Evolutionary conservation across 2,888 invertebrate genomes (phyloP).

Genomic region (Trissolcus japonicus): DNA sequence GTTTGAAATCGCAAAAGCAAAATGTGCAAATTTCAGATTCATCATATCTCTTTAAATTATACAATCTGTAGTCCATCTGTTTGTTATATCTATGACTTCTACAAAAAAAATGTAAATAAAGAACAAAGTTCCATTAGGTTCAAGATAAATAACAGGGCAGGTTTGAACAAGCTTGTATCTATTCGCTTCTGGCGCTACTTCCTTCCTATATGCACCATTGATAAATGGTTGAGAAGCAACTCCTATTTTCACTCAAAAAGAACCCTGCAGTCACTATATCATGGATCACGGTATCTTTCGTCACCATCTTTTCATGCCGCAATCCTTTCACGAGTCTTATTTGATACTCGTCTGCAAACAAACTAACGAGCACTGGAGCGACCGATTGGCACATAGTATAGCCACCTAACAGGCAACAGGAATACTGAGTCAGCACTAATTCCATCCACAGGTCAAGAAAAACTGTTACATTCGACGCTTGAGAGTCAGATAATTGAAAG

Average conservation of each 20-base stretch:
- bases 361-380: constrained; percentile 52
- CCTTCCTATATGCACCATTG: constrained; percentile 61
- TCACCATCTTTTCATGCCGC: constrained; percentile 63
- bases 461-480: constrained; percentile 41
- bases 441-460: constrained; percentile 45
- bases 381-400: constrained; percentile 47
- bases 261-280: constrained; percentile 63
- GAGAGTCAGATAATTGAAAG: constrained; percentile 39
- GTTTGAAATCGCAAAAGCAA: too few species aligned
- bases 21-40: too few species aligned
- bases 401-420: constrained; percentile 18
- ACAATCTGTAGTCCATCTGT: too few species aligned
- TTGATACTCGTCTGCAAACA: constrained; percentile 22
- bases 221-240: constrained; percentile 66
- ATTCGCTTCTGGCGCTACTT: constrained; percentile 50
- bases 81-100: background rate
- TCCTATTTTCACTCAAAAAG: constrained; percentile 61
- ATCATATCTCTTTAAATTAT: too few species aligned
- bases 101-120: background rate
- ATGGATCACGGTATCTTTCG: constrained; percentile 64
- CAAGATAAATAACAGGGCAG: constrained; percentile 1
- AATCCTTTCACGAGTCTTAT: constrained; percentile 42
- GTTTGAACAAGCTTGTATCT: constrained; percentile 64
- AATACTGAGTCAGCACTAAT: constrained; percentile 51
- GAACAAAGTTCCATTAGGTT: background rate